These are phyloP conservation scores for Panopea generosa DNA, from an alignment of 2,888 invertebrate genomes.

Conservation along the genomic window DNA sequence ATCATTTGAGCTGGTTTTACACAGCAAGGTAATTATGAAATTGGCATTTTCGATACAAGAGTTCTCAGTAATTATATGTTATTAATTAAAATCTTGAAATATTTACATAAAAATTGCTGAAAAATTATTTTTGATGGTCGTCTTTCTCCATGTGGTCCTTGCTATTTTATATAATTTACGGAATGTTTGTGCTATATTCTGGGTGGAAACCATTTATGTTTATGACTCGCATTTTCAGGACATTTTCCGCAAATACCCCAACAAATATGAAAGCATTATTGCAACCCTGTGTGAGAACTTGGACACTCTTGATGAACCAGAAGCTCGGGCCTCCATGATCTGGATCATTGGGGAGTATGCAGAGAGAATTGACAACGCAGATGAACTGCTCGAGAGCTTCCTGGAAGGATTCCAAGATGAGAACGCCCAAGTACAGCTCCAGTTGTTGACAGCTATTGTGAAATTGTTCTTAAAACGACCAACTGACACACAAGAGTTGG, in stretches of 20 bases:
- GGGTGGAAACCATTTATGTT: no score
- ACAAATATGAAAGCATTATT: constrained; percentile 99
- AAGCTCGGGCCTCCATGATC: constrained; percentile 99
- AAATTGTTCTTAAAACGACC: constrained; percentile 99
- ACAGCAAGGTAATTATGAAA: no score
- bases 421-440: constrained; percentile 90
- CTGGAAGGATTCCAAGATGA: constrained; percentile 94
- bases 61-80: no score
- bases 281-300: constrained; percentile 99
- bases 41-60: no score
- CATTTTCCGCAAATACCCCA: constrained; percentile 93
- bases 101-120: no score
- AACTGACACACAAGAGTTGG: constrained; percentile 98
- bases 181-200: no score
- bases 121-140: no score
- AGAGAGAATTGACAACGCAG: constrained; percentile 99
- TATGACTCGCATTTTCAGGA: constrained; percentile 84
- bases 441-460: constrained; percentile 98
- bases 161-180: no score
- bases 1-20: no score
- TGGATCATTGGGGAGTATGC: constrained; percentile 97
- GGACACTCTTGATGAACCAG: constrained; percentile 99
- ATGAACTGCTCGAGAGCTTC: constrained; percentile 98
- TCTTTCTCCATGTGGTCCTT: no score
- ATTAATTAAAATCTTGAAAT: no score